phyloP scores from a whole-genome alignment of 2,113 vertebrate species.

The Electrona antarctica region DNA sequence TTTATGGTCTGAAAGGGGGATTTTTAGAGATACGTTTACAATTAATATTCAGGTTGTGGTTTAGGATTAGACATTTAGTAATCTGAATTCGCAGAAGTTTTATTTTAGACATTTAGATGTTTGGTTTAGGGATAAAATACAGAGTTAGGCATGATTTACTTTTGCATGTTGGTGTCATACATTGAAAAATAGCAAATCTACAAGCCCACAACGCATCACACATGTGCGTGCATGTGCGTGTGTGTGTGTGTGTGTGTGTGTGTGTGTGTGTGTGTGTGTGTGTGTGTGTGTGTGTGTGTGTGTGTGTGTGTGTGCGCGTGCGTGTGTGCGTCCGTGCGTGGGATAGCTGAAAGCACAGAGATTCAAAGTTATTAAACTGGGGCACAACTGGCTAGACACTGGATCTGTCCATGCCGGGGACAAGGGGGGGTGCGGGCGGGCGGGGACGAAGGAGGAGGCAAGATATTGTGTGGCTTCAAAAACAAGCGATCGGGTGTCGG shows the following conservation, averaged over 20 bases:
- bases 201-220: too few species aligned
- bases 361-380: constrained; percentile 2
- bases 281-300: not conserved
- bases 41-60: not conserved
- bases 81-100: too few species aligned
- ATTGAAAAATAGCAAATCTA: too few species aligned
- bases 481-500: constrained; percentile 78
- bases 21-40: too few species aligned
- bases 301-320: not conserved
- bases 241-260: not conserved
- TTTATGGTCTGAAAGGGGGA: too few species aligned
- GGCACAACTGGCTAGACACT: constrained; percentile 10
- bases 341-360: not conserved
- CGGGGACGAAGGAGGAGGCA: constrained; percentile 4
- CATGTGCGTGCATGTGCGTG: constrained; percentile 1
- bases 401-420: not conserved
- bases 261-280: not conserved
- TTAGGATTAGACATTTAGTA: too few species aligned
- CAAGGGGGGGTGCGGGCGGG: not conserved
- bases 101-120: too few species aligned
- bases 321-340: not conserved
- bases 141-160: too few species aligned
- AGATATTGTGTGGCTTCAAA: constrained; percentile 59
- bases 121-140: too few species aligned
- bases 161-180: too few species aligned